A percentile compares a stretch with the other conserved stretches of the same genome.
phyloP scores from a whole-genome alignment of 2,797 vertebrate genomes.

The Synaphobranchus kaupii region DNA sequence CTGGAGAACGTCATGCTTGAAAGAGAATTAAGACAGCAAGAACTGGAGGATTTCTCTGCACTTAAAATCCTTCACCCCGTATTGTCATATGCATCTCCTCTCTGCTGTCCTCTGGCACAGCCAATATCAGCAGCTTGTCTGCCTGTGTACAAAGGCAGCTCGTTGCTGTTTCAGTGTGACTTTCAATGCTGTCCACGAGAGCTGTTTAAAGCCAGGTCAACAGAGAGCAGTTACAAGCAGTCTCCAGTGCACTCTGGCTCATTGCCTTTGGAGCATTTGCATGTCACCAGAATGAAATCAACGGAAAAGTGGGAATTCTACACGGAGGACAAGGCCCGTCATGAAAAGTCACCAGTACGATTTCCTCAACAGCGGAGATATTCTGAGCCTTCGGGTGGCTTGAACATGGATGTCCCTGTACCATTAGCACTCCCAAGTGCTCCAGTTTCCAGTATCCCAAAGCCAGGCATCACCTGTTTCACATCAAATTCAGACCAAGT shows the following conservation, averaged over 20 bases:
- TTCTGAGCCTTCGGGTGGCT: conserved; percentile 26
- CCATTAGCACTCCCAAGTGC: not conserved
- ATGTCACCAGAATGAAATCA: conserved; percentile 37
- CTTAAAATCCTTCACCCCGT: conserved; percentile 56
- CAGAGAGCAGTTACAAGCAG: conserved; percentile 45
- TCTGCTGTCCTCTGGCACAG: conserved; percentile 60
- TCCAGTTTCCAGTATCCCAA: conserved; percentile 33
- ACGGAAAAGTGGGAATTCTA: conserved; percentile 46
- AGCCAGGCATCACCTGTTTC: conserved; percentile 29
- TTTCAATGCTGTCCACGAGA: conserved; percentile 60
- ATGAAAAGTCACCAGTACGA: conserved; percentile 35
- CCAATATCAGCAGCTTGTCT: conserved; percentile 51
- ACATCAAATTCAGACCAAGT: conserved; percentile 47
- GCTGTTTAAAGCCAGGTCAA: conserved; percentile 54
- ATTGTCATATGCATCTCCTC: conserved; percentile 50
- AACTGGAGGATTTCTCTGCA: conserved; percentile 59
- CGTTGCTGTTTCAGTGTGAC: conserved; percentile 58
- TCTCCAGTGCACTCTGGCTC: conserved; percentile 22
- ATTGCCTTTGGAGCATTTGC: conserved; percentile 16
- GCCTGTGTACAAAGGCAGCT: conserved; percentile 59
- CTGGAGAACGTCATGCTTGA: conserved; percentile 76
- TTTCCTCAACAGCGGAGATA: conserved; percentile 25
- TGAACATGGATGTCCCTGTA: conserved; percentile 39
- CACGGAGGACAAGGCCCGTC: conserved; percentile 41
- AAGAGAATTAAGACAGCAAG: conserved; percentile 67